phyloP scores from a whole-genome alignment of 2,113 vertebrate genomes.

The Rhineura floridana region DNA sequence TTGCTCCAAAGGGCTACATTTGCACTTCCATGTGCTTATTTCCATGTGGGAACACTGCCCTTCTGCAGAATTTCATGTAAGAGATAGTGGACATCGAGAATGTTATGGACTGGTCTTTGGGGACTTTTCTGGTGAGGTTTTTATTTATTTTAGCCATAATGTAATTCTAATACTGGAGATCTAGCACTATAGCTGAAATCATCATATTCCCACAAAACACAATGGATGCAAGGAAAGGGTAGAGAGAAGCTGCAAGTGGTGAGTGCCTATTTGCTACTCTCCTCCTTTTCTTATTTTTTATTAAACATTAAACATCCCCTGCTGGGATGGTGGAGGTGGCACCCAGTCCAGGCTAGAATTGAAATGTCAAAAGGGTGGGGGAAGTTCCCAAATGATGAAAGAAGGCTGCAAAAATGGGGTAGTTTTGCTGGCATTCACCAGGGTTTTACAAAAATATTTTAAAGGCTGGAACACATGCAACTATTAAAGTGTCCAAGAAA shows the following conservation, averaged over 20 bases:
- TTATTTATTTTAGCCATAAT: neutral
- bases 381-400: neutral
- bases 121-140: neutral
- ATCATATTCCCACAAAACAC: neutral
- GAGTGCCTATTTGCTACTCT: neutral
- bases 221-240: neutral
- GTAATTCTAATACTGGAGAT: neutral
- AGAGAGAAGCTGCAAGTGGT: neutral
- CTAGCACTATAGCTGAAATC: neutral
- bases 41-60: slow-evolving; percentile 43
- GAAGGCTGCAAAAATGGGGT: neutral
- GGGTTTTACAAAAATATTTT: no score
- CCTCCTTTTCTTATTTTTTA: neutral
- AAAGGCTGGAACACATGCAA: neutral
- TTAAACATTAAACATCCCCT: neutral
- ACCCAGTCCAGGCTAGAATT: neutral
- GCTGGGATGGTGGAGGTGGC: no score
- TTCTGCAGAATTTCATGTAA: neutral
- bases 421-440: no score
- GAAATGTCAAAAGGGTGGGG: neutral
- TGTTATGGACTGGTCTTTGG: no score
- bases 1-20: slow-evolving; percentile 47
- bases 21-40: slow-evolving; percentile 32
- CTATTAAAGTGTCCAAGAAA: neutral
- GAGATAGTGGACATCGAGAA: neutral